Evolutionary conservation across 2,888 invertebrate species (phyloP), one percentile per base, ranked within the genome.

Genomic region (Rhagonycha lutea): DNA sequence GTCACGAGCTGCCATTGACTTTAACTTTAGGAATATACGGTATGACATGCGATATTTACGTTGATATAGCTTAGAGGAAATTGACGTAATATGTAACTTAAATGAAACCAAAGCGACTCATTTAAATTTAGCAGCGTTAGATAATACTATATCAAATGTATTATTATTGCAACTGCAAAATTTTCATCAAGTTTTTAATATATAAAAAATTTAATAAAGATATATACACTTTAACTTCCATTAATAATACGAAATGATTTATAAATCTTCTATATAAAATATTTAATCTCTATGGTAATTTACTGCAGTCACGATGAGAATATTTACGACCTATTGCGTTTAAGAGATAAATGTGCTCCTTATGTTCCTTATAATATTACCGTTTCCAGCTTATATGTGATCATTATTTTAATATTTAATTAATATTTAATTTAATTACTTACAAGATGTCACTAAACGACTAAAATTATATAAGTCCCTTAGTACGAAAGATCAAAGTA

Each of bases 271-370:
- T 68, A 69, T 71, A 72, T 71, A 62, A 75, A 72, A 72, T 71
- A 67, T 69, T 71, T 75, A 75, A 75, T 75, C 75, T 71, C 75
- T 68, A 70, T 71, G 28, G 71, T 75, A 75, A 81, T 80, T 80
- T 81, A 79, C 76, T 80, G 76, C 76, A 79, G 78, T 78, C 79
- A 78, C 79, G 79, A 79, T 79, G 79, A 81, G 79, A 78, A 72
- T 78, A 81, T 81, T 81, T 80, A 80, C 80, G 79, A 79, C 72
- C 76, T 68, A 70, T 77, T 80, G 79, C 79, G 77, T 79, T 78
- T 78, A 79, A 77, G 78, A 81, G 80, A 81, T 81, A 80, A 81
- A 80, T 68, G 71, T 70, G 71, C 74, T 61, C 32, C 69, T 69
- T 63, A 69, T 73, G 68, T 73, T 73, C 69, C 28, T 63, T 61